These are phyloP conservation scores for Macaria notata DNA, from an alignment of 2,888 invertebrate genomes.

Conservation along the genomic window DNA sequence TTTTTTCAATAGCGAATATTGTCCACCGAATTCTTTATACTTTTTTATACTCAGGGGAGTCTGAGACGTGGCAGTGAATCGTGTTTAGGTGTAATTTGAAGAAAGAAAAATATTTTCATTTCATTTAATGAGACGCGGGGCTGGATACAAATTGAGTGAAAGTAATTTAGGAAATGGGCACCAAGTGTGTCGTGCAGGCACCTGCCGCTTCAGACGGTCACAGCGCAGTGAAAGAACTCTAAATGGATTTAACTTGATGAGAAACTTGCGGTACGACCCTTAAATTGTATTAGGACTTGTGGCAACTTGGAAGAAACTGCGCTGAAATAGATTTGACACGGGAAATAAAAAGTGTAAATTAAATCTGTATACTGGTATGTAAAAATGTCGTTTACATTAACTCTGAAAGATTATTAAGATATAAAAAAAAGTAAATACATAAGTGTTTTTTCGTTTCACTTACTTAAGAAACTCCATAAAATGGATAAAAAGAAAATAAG, in stretches of 20 bases:
- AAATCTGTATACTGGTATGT: too few relatives aligned
- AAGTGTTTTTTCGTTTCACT: too few relatives aligned
- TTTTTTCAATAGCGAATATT: constrained; percentile 18
- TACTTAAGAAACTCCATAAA: too few relatives aligned
- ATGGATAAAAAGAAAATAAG: too few relatives aligned
- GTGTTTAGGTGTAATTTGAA: constrained; percentile 25
- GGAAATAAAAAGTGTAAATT: background rate
- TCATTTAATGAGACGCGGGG: constrained; percentile 41
- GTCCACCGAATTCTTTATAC: constrained; percentile 18
- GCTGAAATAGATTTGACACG: background rate
- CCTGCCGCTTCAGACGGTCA: constrained; percentile 37
- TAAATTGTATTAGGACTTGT: constrained; percentile 14
- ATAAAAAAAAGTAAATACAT: too few relatives aligned
- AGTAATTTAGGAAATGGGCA: constrained; percentile 49
- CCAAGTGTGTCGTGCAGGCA: constrained; percentile 43
- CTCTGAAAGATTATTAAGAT: too few relatives aligned
- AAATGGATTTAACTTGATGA: constrained; percentile 15
- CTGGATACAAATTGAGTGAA: constrained; percentile 42
- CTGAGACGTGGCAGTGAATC: constrained; percentile 20
- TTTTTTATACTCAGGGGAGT: constrained; percentile 15
- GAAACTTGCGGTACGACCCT: constrained; percentile 15
- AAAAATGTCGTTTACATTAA: too few relatives aligned
- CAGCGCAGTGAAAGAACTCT: constrained; percentile 24
- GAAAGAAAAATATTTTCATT: constrained; percentile 37
- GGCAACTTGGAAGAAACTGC: constrained; percentile 1